These are phyloP conservation scores for Tor tambroides DNA, from an alignment of 2,113 vertebrate genomes.

Conservation along the genomic window DNA sequence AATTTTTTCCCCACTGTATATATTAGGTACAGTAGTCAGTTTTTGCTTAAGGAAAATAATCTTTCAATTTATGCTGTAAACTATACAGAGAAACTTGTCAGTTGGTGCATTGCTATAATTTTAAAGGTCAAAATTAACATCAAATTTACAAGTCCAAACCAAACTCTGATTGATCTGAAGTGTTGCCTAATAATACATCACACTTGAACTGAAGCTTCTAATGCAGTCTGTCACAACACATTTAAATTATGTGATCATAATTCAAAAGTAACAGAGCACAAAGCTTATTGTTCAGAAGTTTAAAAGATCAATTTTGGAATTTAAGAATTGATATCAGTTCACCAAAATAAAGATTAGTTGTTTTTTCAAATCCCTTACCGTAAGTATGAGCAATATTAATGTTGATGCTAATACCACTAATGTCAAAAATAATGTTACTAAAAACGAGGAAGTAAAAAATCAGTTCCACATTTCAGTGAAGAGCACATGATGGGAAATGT, in stretches of 20 bases:
- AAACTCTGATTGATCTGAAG: too few species aligned
- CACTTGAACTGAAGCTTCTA: not conserved
- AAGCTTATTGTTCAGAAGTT: not conserved
- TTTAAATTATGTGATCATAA: not conserved
- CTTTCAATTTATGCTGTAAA: not conserved
- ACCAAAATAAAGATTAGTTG: too few species aligned
- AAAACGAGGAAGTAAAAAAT: constrained; percentile 14
- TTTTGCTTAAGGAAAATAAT: too few species aligned
- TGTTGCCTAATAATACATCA: too few species aligned
- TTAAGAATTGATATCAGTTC: too few species aligned
- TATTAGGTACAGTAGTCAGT: too few species aligned
- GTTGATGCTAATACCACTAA: not conserved
- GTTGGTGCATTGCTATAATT: not conserved
- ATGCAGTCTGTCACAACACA: not conserved
- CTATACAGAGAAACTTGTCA: not conserved
- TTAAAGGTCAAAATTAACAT: not conserved
- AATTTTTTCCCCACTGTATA: too few species aligned
- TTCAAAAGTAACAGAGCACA: not conserved
- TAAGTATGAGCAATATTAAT: not conserved
- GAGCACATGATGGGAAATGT: not conserved
- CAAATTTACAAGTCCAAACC: not conserved
- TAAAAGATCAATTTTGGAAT: too few species aligned
- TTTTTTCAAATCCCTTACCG: too few species aligned
- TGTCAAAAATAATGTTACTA: not conserved
- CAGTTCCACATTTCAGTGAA: constrained; percentile 13